These are phyloP conservation scores for Anguilla pacifica DNA, from an alignment of 2,797 vertebrate species.

Conservation along the genomic window DNA sequence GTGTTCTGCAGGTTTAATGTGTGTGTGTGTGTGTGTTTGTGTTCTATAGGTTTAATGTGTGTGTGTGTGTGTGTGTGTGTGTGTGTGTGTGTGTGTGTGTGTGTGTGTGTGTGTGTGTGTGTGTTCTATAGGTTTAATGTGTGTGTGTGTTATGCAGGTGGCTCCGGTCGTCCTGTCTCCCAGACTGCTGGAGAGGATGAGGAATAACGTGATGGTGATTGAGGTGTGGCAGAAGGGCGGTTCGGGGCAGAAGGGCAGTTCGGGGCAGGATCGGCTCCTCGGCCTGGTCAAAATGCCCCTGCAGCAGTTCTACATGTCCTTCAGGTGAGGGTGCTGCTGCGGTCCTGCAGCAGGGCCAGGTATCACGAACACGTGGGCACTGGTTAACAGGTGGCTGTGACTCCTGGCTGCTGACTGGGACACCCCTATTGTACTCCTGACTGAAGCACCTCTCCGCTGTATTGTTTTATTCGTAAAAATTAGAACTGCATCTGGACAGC, in stretches of 20 bases:
- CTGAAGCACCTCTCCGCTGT: neutral
- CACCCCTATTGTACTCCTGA: neutral
- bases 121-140: too few relatives aligned
- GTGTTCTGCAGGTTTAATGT: neutral
- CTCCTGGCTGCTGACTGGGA: neutral
- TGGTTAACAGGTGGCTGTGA: neutral
- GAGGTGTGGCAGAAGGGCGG: slow-evolving; percentile 89
- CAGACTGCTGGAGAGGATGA: slow-evolving; percentile 84
- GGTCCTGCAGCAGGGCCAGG: neutral
- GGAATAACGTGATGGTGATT: slow-evolving; percentile 92
- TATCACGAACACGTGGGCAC: neutral
- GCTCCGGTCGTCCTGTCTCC: slow-evolving; percentile 83
- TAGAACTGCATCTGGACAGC: neutral
- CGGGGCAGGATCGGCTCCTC: slow-evolving; percentile 79
- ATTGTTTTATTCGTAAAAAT: neutral
- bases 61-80: neutral
- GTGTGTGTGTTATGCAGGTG: slow-evolving; percentile 70
- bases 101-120: neutral
- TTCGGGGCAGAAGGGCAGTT: slow-evolving; percentile 71
- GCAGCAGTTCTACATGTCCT: slow-evolving; percentile 96
- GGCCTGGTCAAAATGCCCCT: slow-evolving; percentile 93
- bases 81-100: neutral
- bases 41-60: neutral
- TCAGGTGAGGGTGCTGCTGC: slow-evolving; percentile 73
- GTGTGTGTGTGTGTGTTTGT: neutral